phyloP scores from a whole-genome alignment of 1,140 invertebrate genomes.

The Fopius arisanus region DNA sequence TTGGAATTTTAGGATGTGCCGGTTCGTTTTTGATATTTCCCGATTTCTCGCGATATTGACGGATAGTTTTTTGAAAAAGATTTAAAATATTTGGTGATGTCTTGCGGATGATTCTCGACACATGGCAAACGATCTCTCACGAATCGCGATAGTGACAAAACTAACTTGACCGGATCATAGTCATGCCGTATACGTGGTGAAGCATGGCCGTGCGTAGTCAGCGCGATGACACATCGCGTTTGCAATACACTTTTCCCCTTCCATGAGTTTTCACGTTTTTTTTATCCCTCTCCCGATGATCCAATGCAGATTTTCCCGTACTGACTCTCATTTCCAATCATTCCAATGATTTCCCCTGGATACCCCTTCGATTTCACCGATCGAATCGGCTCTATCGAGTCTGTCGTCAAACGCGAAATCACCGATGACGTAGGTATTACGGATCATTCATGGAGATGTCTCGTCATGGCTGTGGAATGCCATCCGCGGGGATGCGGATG shows the following conservation, averaged over 20 bases:
- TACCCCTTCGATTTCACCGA: not conserved
- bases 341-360: not conserved
- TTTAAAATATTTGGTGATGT: too few relatives aligned
- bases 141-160: constrained; percentile 3
- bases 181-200: constrained; percentile 17
- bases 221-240: constrained; percentile 47
- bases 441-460: constrained; percentile 58
- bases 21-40: too few relatives aligned
- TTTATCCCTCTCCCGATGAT: too few relatives aligned
- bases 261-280: not conserved
- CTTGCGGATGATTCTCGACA: too few relatives aligned
- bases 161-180: constrained; percentile 11
- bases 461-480: constrained; percentile 59
- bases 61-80: too few relatives aligned
- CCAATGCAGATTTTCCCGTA: too few relatives aligned
- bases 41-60: too few relatives aligned
- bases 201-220: constrained; percentile 32
- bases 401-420: constrained; percentile 44
- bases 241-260: constrained; percentile 10
- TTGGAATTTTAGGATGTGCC: too few relatives aligned
- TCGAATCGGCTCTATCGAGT: not conserved
- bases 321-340: not conserved
- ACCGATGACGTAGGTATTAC: constrained; percentile 54
- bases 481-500: constrained; percentile 3
- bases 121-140: constrained; percentile 19